Percentiles rank a stretch among this genome's conserved stretches.
phyloP scores from a whole-genome alignment of 2,113 vertebrate species.

The Bubo scandiacus region DNA sequence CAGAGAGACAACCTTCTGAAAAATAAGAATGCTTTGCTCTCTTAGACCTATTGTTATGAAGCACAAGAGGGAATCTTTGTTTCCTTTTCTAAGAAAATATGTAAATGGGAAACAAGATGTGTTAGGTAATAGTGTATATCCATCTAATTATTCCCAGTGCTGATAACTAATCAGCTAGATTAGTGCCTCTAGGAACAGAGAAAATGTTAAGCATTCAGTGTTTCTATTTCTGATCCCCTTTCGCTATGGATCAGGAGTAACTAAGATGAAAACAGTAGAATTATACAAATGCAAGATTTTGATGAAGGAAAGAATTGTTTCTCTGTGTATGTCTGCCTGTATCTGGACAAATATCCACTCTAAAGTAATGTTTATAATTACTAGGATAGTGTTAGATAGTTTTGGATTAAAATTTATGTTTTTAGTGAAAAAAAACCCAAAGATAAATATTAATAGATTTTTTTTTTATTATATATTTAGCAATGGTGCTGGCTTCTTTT shows the following conservation, averaged over 20 bases:
- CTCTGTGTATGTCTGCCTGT: neutral
- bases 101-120: neutral
- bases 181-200: constrained; percentile 1
- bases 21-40: neutral
- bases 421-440: neutral
- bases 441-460: neutral
- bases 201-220: neutral
- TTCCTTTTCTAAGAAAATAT: neutral
- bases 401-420: neutral
- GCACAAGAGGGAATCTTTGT: neutral
- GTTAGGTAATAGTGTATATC: neutral
- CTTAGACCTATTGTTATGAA: neutral
- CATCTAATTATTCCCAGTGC: constrained; percentile 21
- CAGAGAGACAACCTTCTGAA: neutral
- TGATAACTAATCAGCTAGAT: constrained; percentile 17
- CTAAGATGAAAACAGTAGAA: neutral
- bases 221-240: neutral
- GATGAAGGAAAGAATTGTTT: neutral
- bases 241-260: neutral
- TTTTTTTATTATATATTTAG: neutral
- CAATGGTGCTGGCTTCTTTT: neutral
- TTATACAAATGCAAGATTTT: neutral
- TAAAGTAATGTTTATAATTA: neutral
- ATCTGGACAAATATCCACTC: neutral
- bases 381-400: neutral